Evolutionary conservation across 2,113 vertebrate genomes (phyloP).

Genomic region (Platanista minor): DNA sequence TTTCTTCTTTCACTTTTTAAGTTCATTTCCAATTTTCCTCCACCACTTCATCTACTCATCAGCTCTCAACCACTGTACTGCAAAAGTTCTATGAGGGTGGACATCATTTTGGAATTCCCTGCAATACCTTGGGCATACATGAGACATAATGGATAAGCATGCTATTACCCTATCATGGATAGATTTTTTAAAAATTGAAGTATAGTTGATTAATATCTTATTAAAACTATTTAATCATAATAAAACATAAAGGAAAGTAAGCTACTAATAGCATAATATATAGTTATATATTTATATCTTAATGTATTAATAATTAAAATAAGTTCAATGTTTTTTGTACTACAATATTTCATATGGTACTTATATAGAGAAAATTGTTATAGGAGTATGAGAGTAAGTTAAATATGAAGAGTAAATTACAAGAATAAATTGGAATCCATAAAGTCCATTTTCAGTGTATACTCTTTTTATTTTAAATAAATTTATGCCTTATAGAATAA

Average conservation of each 20-base stretch:
- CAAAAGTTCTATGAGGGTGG: not conserved
- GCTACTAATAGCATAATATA: not conserved
- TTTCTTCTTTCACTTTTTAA: not conserved
- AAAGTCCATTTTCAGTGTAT: not conserved
- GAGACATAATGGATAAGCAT: not conserved
- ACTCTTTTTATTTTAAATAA: not conserved
- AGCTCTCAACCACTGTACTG: not conserved
- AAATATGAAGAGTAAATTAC: not conserved
- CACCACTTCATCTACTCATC: not conserved
- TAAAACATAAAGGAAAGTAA: not conserved
- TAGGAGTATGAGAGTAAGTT: not conserved
- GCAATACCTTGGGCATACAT: not conserved
- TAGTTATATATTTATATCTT: not conserved
- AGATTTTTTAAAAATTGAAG: not conserved
- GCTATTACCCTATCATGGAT: not conserved
- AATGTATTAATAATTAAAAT: not conserved
- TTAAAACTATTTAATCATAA: not conserved
- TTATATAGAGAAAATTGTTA: not conserved
- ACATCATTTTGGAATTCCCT: not conserved
- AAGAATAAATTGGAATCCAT: not conserved
- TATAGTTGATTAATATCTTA: not conserved
- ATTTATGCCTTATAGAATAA: conserved; percentile 76
- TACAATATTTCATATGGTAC: not conserved
- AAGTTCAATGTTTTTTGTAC: not conserved
- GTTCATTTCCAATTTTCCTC: not conserved